Conservation (phyloP, 2,888 invertebrate genomes). For the Belgica antarctica region DNA sequence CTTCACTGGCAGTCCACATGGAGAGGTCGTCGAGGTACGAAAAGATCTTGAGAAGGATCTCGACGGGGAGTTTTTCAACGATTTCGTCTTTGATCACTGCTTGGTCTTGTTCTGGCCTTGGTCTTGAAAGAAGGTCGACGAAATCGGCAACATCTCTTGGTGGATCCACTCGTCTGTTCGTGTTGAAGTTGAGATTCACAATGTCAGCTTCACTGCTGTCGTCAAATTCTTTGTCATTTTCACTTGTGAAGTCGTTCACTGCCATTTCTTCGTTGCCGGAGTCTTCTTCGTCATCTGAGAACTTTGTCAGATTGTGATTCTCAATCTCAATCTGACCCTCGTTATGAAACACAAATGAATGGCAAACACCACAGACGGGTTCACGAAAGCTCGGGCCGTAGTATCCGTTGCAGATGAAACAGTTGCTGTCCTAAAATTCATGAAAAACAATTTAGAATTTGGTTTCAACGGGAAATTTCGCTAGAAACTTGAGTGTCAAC, state of each 20-base stretch:
- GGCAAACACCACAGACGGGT: slow-evolving; percentile 88
- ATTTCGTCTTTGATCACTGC: slow-evolving; percentile 47
- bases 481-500: neutral
- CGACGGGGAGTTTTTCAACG: slow-evolving; percentile 49
- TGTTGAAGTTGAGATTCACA: slow-evolving; percentile 21
- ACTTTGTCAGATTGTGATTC: slow-evolving; percentile 53
- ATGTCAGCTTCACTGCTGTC: slow-evolving; percentile 39
- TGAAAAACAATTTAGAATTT: neutral
- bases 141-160: slow-evolving; percentile 51
- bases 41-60: slow-evolving; percentile 83
- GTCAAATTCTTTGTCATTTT: slow-evolving; percentile 46
- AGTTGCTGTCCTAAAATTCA: slow-evolving; percentile 51
- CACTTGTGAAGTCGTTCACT: no score
- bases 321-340: slow-evolving; percentile 50
- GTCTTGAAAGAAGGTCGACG: slow-evolving; percentile 51
- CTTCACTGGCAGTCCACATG: slow-evolving; percentile 82
- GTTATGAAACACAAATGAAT: slow-evolving; percentile 82
- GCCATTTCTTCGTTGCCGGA: slow-evolving; percentile 84
- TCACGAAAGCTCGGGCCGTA: slow-evolving; percentile 90
- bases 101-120: slow-evolving; percentile 47
- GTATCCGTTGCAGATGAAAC: slow-evolving; percentile 85
- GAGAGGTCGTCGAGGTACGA: slow-evolving; percentile 88
- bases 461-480: neutral
- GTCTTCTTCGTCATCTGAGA: slow-evolving; percentile 80
- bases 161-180: slow-evolving; percentile 46